A percentile compares a stretch with the other conserved stretches of the same genome.
phyloP scores from a whole-genome alignment of 2,113 vertebrate species.

The Protobothrops mucrosquamatus region DNA sequence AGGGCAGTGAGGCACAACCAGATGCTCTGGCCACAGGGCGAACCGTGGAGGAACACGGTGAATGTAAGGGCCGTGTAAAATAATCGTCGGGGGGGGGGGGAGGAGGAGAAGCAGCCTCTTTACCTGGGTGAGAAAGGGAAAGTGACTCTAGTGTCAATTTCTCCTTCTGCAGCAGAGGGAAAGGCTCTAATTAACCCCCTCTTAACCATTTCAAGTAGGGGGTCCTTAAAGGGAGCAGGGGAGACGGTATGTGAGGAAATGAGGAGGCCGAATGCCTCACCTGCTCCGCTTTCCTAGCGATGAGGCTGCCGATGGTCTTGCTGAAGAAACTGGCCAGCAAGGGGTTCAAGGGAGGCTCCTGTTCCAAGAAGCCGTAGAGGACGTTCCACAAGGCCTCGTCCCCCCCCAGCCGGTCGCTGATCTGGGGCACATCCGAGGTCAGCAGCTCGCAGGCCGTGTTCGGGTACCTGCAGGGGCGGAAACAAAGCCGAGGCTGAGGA shows the following conservation, averaged over 20 bases:
- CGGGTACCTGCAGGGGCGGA: conserved; percentile 76
- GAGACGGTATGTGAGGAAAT: neutral
- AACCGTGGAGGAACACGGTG: neutral
- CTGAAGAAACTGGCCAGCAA: conserved; percentile 98
- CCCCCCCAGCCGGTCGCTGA: conserved; percentile 90
- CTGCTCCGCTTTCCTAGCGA: conserved; percentile 94
- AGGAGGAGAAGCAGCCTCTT: neutral
- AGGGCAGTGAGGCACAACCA: neutral
- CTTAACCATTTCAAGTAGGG: neutral
- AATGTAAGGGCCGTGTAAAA: neutral
- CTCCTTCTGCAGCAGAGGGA: neutral
- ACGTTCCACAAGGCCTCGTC: conserved; percentile 85
- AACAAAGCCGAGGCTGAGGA: neutral
- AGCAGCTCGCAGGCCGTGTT: conserved; percentile 96
- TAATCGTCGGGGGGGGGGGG: neutral
- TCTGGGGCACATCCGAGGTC: conserved; percentile 90
- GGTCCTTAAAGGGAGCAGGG: neutral
- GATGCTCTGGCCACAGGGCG: neutral
- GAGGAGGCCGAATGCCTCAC: conserved; percentile 57
- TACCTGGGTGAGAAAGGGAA: neutral
- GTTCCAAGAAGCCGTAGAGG: conserved; percentile 89
- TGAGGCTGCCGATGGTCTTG: conserved; percentile 95
- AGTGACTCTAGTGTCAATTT: neutral
- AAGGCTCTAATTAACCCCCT: neutral
- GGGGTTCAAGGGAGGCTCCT: conserved; percentile 89